Evolutionary conservation across 2,888 invertebrate species (phyloP).

Genomic region (Criorhina ranunculi): DNA sequence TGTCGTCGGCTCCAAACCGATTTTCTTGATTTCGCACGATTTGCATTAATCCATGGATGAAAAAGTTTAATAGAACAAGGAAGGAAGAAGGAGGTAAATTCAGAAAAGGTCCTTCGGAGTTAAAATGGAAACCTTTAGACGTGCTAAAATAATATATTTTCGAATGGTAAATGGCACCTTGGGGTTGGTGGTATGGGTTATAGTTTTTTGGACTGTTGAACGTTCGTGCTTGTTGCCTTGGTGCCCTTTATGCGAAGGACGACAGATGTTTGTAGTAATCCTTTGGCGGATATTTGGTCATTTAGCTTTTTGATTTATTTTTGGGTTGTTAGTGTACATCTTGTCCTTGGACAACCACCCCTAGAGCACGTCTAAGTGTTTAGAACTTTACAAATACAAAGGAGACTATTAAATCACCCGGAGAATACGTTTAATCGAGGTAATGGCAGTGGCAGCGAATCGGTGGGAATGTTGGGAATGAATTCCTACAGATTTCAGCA

Average conservation of each 20-base stretch:
- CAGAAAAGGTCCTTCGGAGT: constrained; percentile 44
- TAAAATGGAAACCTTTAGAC: constrained; percentile 52
- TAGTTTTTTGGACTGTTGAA: constrained; percentile 22
- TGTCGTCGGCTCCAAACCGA: constrained; percentile 43
- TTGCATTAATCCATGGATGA: constrained; percentile 63
- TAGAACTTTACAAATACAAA: too few relatives aligned
- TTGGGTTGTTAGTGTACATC: too few relatives aligned
- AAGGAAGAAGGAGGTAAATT: constrained; percentile 13
- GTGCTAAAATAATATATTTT: constrained; percentile 33
- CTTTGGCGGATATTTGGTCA: too few relatives aligned
- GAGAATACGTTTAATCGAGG: too few relatives aligned
- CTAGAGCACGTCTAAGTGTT: too few relatives aligned
- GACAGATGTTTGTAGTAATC: not conserved
- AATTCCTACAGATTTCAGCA: too few relatives aligned
- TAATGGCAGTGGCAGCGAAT: too few relatives aligned
- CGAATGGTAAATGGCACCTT: not conserved
- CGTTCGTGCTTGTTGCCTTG: not conserved
- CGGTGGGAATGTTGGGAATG: too few relatives aligned
- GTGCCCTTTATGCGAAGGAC: not conserved
- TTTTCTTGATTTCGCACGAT: constrained; percentile 70
- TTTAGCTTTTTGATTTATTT: too few relatives aligned
- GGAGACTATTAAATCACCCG: too few relatives aligned
- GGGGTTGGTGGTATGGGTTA: not conserved
- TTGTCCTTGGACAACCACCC: too few relatives aligned
- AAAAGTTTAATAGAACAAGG: constrained; percentile 48